These are phyloP conservation scores for Pseudochaenichthys georgianus DNA, from an alignment of 2,797 vertebrate genomes.

Conservation along the genomic window DNA sequence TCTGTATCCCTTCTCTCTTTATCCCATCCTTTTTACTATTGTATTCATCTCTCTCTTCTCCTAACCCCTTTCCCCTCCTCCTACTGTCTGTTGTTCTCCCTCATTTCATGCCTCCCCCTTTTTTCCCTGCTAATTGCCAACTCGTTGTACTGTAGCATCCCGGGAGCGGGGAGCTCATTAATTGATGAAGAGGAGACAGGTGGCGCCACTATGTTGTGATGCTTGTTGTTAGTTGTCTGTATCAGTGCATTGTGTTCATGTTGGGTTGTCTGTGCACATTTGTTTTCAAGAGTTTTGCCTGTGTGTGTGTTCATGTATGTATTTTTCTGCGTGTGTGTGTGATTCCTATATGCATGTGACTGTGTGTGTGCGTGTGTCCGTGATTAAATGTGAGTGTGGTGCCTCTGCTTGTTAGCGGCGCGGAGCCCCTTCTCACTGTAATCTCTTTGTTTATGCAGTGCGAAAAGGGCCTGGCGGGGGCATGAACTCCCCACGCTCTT, in stretches of 20 bases:
- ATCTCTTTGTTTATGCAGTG: slow-evolving; percentile 87
- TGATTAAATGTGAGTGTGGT: slow-evolving; percentile 44
- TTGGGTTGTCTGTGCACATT: slow-evolving; percentile 54
- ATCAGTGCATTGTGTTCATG: slow-evolving; percentile 64
- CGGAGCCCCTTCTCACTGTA: slow-evolving; percentile 86
- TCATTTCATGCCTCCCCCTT: slow-evolving; percentile 62
- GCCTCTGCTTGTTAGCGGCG: slow-evolving; percentile 86
- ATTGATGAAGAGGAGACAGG: slow-evolving; percentile 82
- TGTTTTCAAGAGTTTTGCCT: slow-evolving; percentile 37
- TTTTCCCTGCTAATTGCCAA: slow-evolving; percentile 78
- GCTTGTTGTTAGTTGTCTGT: slow-evolving; percentile 88
- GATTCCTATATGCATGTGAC: slow-evolving; percentile 24
- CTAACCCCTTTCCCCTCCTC: slow-evolving; percentile 27
- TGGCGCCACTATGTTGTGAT: slow-evolving; percentile 91
- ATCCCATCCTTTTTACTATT: neutral
- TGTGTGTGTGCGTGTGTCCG: slow-evolving; percentile 35
- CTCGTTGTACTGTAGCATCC: slow-evolving; percentile 69
- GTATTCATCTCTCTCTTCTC: slow-evolving; percentile 17
- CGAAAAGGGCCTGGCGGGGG: slow-evolving; percentile 81
- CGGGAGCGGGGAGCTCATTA: slow-evolving; percentile 77
- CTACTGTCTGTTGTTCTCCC: slow-evolving; percentile 55
- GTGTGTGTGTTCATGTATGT: slow-evolving; percentile 40
- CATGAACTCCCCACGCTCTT: slow-evolving; percentile 85
- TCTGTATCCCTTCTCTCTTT: slow-evolving; percentile 8
- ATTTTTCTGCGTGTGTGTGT: neutral